phyloP scores from a whole-genome alignment of 1,140 invertebrate genomes.

The Epicauta chinensis region DNA sequence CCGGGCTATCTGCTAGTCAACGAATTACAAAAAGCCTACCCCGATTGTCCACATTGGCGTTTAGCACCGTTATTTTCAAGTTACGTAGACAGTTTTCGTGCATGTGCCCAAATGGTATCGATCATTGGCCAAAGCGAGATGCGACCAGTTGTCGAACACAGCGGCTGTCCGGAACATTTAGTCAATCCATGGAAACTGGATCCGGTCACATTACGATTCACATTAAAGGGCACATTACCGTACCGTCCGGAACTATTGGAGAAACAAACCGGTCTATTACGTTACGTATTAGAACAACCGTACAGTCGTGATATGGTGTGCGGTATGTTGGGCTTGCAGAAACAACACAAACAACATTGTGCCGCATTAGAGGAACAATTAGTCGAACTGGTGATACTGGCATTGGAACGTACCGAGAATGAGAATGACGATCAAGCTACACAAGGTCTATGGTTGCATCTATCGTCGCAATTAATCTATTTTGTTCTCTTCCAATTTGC shows the following conservation, averaged over 20 bases:
- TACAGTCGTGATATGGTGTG: slow-evolving; percentile 96
- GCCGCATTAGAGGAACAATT: slow-evolving; percentile 87
- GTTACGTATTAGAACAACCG: slow-evolving; percentile 90
- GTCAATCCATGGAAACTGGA: slow-evolving; percentile 90
- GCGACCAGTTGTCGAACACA: slow-evolving; percentile 90
- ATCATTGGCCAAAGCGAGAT: slow-evolving; percentile 85
- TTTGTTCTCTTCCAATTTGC: slow-evolving; percentile 94
- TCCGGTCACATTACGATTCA: slow-evolving; percentile 74
- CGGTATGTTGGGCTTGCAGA: slow-evolving; percentile 88
- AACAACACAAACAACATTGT: slow-evolving; percentile 86
- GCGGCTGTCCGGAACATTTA: slow-evolving; percentile 80
- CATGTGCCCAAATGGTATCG: slow-evolving; percentile 91
- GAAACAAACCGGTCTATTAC: slow-evolving; percentile 79
- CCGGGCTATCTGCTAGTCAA: slow-evolving; percentile 93
- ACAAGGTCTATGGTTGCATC: slow-evolving; percentile 85
- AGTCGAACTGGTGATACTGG: slow-evolving; percentile 83
- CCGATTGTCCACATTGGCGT: slow-evolving; percentile 88
- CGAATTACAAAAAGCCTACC: slow-evolving; percentile 84
- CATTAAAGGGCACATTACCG: slow-evolving; percentile 84
- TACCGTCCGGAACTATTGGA: slow-evolving; percentile 85
- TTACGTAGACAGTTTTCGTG: slow-evolving; percentile 88
- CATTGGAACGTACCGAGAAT: slow-evolving; percentile 84
- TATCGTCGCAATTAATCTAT: slow-evolving; percentile 93
- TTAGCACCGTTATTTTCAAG: slow-evolving; percentile 75
- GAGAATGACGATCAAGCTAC: slow-evolving; percentile 65